These are phyloP conservation scores for Microctonus aethiopoides DNA, from an alignment of 2,888 invertebrate species.

Conservation along the genomic window DNA sequence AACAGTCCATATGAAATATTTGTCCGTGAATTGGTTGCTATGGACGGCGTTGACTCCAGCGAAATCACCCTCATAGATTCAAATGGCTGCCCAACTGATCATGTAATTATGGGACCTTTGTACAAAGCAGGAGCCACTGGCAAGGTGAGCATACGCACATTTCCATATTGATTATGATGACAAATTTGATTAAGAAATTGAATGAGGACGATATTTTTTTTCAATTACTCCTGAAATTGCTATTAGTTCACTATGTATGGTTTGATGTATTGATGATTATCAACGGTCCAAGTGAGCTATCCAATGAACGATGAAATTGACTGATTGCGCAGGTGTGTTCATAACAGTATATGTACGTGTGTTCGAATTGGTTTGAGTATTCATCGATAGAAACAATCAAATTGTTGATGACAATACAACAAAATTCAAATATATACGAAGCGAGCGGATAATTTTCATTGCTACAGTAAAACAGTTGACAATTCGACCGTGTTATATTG, in stretches of 20 bases:
- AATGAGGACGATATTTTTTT: background rate
- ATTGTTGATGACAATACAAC: constrained; percentile 15
- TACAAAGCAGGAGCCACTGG: constrained; percentile 83
- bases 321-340: background rate
- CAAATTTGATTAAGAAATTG: background rate
- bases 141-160: constrained; percentile 72
- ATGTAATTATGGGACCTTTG: constrained; percentile 93
- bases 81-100: constrained; percentile 92
- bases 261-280: constrained; percentile 7
- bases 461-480: constrained; percentile 50
- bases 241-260: background rate
- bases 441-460: constrained; percentile 20
- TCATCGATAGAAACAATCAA: constrained; percentile 16
- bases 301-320: background rate
- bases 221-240: background rate
- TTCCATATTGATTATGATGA: background rate
- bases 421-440: constrained; percentile 22
- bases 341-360: background rate
- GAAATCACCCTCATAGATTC: constrained; percentile 93
- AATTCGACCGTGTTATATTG: constrained; percentile 42
- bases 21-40: constrained; percentile 91
- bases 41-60: constrained; percentile 93
- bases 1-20: constrained; percentile 96
- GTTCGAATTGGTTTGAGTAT: background rate
- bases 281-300: background rate